Base-by-base conservation (phyloP, 2,113 vertebrate genomes). In the Vanacampus margaritifer region DNA sequence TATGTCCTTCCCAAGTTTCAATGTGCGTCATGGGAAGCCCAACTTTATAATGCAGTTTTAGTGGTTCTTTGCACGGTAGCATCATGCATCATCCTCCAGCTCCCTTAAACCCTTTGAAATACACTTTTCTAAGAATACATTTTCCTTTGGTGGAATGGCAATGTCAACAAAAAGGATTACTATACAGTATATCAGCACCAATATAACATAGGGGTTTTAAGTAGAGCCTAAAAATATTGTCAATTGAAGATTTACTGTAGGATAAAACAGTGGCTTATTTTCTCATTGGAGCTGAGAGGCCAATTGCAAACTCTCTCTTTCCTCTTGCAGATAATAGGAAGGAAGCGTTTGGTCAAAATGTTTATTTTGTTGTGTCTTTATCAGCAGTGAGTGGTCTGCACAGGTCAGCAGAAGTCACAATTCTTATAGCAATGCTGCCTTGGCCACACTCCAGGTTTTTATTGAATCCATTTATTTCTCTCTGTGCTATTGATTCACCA, bases 191-290 rank as follows among this genome's bases (percentile, higher is more conserved):
- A 73, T 79, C 62, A 50, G 39, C n/a, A n/a, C 61, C 76, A 81
- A 69, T 73, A 76, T 79, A 78, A 79, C 78, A 67, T 32, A 19
- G n/a, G 63, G 69, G 46, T 74, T 87, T 77, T 66, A 75, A 79
- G 77, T 67, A 65, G 37, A 79, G 71, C 45, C 65, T 73, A 64
- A 37, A 50, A 79, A 72, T 36, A 60, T 57, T 56, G 65, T 50
- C 71, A 68, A 76, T 65, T 59, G 54, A 79, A 56, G 64, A 71
- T 69, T 71, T 64, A 11, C 7, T 41, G 39, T 11, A 63, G 39
- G 60, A 62, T 68, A 32, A 67, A 73, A 75, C 65, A 69, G 45
- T 23, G 9, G 63, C 65, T 80, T 76, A 66, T 67, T 76, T 76
- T 68, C 56, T 79, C 68, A 72, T 78, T 79, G 67, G 0, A 64